Conservation (phyloP, 2,113 vertebrate genomes). For the Heptranchias perlo region DNA sequence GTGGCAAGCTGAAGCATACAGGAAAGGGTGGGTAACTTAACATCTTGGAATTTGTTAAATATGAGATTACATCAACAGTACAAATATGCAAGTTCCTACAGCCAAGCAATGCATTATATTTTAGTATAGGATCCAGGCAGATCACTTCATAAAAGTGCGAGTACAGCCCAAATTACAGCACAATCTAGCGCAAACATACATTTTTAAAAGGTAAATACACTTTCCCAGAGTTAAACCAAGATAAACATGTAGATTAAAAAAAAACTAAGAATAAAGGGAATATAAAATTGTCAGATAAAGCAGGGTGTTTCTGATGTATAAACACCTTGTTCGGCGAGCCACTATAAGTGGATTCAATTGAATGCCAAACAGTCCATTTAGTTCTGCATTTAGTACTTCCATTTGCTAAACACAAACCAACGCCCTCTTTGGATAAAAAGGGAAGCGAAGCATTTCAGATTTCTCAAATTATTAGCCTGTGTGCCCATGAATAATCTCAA, state of each 20-base stretch:
- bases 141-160: neutral
- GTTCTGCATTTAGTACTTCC: neutral
- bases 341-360: neutral
- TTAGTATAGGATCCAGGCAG: neutral
- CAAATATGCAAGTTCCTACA: neutral
- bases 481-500: neutral
- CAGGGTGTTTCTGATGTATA: neutral
- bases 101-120: neutral
- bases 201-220: neutral
- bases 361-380: neutral
- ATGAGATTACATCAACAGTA: slow-evolving; percentile 7
- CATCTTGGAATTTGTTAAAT: neutral
- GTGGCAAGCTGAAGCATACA: neutral
- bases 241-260: neutral
- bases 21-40: neutral
- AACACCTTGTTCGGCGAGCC: too few species aligned
- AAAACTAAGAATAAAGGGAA: neutral
- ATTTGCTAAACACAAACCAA: neutral
- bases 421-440: neutral
- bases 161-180: neutral
- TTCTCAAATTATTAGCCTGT: neutral
- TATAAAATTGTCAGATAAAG: neutral
- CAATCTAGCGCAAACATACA: neutral
- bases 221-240: neutral
- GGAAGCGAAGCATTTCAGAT: neutral